Base-by-base conservation (phyloP, 2,888 invertebrate genomes). In the Callyntrura sp. region DNA sequence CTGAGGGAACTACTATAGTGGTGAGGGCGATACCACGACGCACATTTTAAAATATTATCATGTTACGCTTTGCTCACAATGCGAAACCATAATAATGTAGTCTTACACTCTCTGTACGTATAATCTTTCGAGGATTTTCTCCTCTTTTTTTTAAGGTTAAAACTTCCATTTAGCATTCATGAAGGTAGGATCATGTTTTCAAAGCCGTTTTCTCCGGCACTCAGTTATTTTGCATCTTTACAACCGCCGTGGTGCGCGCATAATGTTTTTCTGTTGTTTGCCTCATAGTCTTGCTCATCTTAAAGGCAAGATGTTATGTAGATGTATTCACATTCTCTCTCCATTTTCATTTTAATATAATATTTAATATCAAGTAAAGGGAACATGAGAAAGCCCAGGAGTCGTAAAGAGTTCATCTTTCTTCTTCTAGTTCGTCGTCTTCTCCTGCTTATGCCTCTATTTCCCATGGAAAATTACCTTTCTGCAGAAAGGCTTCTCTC, bases 381-480 rank as follows among this genome's bases (percentile, higher is more conserved):
- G 48, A 48, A 73, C 73, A 0, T 4, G 45, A 20, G 48, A 73
- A 23, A 48, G 23, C 73, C 73, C 73, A 73, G 48, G 73, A 73
- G 73, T 73, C 73, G 73, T 73, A 73, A 73, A 25, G 73, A 73
- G 73, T 45, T 48, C 73, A 73, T 73, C 73, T 73, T 68, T 43
- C 68, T 68, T 68, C n/a, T 35, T 68, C n/a, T 28, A 28, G 1
- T 65, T 17, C 60, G 5, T 35, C 35, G 35, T 35, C 35, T 68
- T 68, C 43, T 17, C 68, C 11, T 62, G 35, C 68, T 43, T 45
- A 48, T 6, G n/a, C n/a, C 11, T 23, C 28, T 28, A 14, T n/a
- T 68, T 28, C 60, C 65, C 28, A 12, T 62, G 60, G 23, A 62
- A 62, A 60, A 62, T 14, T 51, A 55, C 25, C 20, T 62, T 25